Evolutionary conservation across 2,888 invertebrate species (phyloP), one percentile per base, ranked within the genome.

Genomic region (Perdita meconis): DNA sequence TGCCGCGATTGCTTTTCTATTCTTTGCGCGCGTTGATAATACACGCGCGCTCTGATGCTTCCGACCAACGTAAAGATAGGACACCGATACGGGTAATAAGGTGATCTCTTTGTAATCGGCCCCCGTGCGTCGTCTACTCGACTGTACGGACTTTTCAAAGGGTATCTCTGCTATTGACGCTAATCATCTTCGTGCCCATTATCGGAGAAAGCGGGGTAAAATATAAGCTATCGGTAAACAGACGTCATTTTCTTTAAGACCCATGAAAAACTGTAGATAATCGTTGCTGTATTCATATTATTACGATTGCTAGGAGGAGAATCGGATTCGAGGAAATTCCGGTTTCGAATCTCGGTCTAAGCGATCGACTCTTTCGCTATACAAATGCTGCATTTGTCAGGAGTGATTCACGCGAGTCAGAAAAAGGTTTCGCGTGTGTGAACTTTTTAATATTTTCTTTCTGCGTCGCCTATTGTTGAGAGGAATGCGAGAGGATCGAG

Each of bases 51-150:
- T 73, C 65, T 73, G 74, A 59, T 80, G 73, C 61, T 16, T 65
- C 50, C 65, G 53, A 68, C 38, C 55, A 36, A 68, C 71, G 71
- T 68, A 82, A 78, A 78, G 80, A 81, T 81, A 81, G 81, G 70
- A 74, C 68, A 71, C 77, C 84, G 81, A 84, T 79, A 81, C 44
- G 59, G 44, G 64, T 82, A 84, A 84, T 84, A 84, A 82, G 78
- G 78, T 70, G 72, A 80, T 80, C 83, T 75, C 80, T 84, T 80
- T 84, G 50, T 84, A 72, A 84, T 84, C 68, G 71, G 56, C 34
- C 71, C 59, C 22, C 38, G 66, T 36, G 66, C 44, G 66, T 71
- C 81, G 64, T 57, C 51, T 78, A 73, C 76, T 68, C 80, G 69
- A 44, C 74, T 70, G 72, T 64, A 74, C 80, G 66, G 61, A 68